These are phyloP conservation scores for Nyctalus aviator DNA, from an alignment of 2,797 vertebrate genomes.

Conservation along the genomic window DNA sequence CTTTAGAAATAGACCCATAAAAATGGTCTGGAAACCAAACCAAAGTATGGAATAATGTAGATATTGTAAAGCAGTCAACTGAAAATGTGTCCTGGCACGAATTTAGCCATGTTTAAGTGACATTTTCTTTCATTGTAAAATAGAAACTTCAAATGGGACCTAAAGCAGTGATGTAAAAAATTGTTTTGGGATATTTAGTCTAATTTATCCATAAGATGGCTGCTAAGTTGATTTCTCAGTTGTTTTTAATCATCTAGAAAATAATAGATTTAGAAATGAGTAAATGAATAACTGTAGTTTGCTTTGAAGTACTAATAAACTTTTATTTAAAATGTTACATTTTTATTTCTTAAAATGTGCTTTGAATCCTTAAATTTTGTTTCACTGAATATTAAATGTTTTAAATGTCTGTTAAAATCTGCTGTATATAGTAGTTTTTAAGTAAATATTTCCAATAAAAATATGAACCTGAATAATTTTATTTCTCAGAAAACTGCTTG, in stretches of 20 bases:
- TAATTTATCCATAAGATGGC: constrained; percentile 83
- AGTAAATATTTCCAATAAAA: constrained; percentile 92
- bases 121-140: constrained; percentile 81
- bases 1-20: constrained; percentile 81
- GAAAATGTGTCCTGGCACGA: constrained; percentile 77
- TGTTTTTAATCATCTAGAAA: constrained; percentile 83
- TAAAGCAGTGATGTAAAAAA: constrained; percentile 82
- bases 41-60: constrained; percentile 85
- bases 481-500: constrained; percentile 76
- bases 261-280: constrained; percentile 84
- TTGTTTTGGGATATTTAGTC: constrained; percentile 80
- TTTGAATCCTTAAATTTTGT: constrained; percentile 86
- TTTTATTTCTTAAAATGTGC: constrained; percentile 86
- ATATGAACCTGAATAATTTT: constrained; percentile 84
- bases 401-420: constrained; percentile 85
- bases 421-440: constrained; percentile 90
- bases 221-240: constrained; percentile 80
- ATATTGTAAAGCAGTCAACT: constrained; percentile 80
- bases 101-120: constrained; percentile 84
- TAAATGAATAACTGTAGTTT: constrained; percentile 85
- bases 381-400: constrained; percentile 88
- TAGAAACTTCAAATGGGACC: constrained; percentile 82
- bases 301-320: constrained; percentile 84
- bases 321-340: constrained; percentile 83
- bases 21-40: constrained; percentile 86